A percentile compares a stretch with the other conserved stretches of the same genome.
These are phyloP conservation scores for Lophotriccus pileatus DNA, from an alignment of 2,797 vertebrate species.

Conservation along the genomic window DNA sequence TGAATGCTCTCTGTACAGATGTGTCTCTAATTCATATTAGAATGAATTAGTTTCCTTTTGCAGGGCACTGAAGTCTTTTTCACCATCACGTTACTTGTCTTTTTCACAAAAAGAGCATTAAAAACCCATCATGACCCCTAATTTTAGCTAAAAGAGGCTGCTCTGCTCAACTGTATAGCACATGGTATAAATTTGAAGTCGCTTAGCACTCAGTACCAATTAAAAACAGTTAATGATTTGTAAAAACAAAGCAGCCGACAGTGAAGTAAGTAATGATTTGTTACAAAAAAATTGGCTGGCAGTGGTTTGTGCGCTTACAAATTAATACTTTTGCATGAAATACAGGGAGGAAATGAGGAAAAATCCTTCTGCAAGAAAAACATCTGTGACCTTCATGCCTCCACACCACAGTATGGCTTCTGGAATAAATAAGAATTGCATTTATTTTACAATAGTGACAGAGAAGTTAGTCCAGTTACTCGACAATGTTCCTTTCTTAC, in stretches of 20 bases:
- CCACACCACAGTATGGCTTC: background rate
- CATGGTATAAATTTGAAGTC: background rate
- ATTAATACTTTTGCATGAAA: background rate
- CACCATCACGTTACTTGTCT: background rate
- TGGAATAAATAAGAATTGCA: background rate
- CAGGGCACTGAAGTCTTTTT: background rate
- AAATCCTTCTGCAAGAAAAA: background rate
- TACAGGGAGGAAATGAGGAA: background rate
- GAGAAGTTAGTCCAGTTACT: background rate
- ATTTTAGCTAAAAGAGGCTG: background rate
- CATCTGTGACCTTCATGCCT: background rate
- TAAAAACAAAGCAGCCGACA: background rate
- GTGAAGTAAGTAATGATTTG: background rate
- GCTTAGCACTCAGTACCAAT: background rate
- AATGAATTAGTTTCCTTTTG: background rate
- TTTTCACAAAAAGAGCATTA: background rate
- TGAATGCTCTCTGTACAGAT: background rate
- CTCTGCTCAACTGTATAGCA: background rate
- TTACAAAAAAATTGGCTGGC: background rate
- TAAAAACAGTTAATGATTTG: background rate
- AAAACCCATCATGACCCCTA: background rate
- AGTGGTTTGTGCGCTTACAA: background rate
- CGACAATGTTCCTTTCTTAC: background rate
- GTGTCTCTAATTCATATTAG: background rate
- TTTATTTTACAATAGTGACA: background rate